Conservation (phyloP, 2,797 vertebrate species). For the Ispidina picta region DNA sequence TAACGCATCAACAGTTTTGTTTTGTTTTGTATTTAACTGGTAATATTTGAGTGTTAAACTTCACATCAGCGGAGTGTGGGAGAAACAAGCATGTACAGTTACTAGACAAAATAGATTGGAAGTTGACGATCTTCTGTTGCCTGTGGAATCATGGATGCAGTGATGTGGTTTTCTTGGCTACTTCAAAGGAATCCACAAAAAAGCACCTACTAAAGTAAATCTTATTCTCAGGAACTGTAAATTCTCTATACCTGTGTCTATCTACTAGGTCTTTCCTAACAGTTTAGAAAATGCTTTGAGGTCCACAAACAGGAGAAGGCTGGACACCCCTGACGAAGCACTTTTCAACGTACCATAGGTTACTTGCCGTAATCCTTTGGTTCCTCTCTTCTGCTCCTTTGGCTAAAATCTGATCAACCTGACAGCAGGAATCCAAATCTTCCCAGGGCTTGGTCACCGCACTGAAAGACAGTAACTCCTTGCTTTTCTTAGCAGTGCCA, state of each 20-base stretch:
- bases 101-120: constrained; percentile 60
- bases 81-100: constrained; percentile 60
- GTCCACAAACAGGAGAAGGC: not conserved
- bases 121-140: constrained; percentile 60
- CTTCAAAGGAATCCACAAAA: constrained; percentile 70
- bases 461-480: not conserved
- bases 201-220: constrained; percentile 39
- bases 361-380: not conserved
- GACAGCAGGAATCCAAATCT: not conserved
- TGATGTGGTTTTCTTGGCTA: constrained; percentile 74
- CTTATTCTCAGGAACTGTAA: constrained; percentile 13
- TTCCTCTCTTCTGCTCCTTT: not conserved
- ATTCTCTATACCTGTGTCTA: not conserved
- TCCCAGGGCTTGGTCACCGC: not conserved
- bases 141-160: constrained; percentile 50
- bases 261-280: not conserved
- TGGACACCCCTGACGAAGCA: not conserved
- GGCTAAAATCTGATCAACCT: not conserved
- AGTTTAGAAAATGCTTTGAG: not conserved
- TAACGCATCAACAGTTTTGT: constrained; percentile 65
- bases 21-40: constrained; percentile 72
- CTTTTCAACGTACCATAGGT: not conserved
- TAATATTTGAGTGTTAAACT: constrained; percentile 62
- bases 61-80: constrained; percentile 48
- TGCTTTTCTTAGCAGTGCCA: not conserved